Evolutionary conservation across 1,140 invertebrate species (phyloP), one percentile per base, ranked within the genome.

Genomic region (Choristoneura fumiferana): DNA sequence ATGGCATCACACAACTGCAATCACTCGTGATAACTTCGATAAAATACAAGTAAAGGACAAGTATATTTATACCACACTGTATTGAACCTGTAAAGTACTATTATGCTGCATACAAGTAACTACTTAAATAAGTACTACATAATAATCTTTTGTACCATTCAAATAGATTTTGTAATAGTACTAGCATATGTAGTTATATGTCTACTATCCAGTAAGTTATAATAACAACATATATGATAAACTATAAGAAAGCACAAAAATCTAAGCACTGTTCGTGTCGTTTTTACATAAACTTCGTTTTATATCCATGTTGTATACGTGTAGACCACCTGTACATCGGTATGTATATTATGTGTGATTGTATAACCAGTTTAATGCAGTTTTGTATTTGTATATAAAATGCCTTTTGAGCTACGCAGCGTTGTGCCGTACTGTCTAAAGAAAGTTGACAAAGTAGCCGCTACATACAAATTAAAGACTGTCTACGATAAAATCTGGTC

Each of bases 281-380:
- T 76, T 74, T 78, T 78, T 75, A 78, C 71, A 80, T 76, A 68
- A 69, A 73, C 65, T 71, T 71, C 72, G 65, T 78, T 81, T 81
- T 83, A 70, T 71, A 75, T 82, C 68, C 72, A 65, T 78, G 74
- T 78, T 71, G 76, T 84, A 81, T 82, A 81, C 76, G 76, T 85
- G 67, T 73, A 79, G 71, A 58, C 66, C 66, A 74, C 58, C 55
- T 66, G 69, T 62, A 60, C 38, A 60, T 54, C 29, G 33, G 14
- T 56, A 35, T 54, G 58, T 65, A 35, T 59, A 56, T 38, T 65
- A 38, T 72, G 72, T 73, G 59, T 79, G 66, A 70, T 69, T 69
- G 63, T 74, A 73, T 73, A 69, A 64, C 57, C 65, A 64, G 65
- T 61, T 66, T 63, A 39, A 71, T 60, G 69, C 67, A 39, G 73